Base-by-base conservation (phyloP, 2,888 invertebrate genomes). In the Serrognathus titanus region DNA sequence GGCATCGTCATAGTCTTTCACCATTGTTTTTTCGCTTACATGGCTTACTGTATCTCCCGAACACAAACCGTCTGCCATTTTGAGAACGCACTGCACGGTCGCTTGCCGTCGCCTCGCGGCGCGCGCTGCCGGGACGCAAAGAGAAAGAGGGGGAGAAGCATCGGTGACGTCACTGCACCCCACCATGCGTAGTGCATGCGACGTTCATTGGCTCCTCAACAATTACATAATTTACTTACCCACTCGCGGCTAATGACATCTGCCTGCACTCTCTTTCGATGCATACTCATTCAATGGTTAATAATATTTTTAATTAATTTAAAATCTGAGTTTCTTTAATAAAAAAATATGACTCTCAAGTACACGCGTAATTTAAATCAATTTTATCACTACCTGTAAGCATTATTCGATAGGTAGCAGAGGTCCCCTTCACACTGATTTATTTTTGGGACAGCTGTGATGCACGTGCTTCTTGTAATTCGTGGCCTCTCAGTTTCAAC, bases 61-160 rank as follows among this genome's bases (percentile, higher is more conserved):
- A 80, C 82, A 82, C 84, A 84, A 83, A 84, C 86, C 85, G 86
- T 88, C 89, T 87, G 88, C 89, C 89, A 88, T 89, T 85, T 88
- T 88, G 87, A 83, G 73, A 84, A 85, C 85, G 82, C 85, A 82
- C 84, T 83, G 82, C 78, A 81, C 48, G 57, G 45, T 58, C 46
- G 58, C 61, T 59, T 51, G 53, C 31, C 31, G 50, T 36, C 40
- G 51, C 48, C 49, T 43, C 55, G 48, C 48, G 36, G 48, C 53
- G 62, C 64, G 63, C 69, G 63, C 60, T 53, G 57, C 79, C 69
- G 48, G 55, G 48, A 48, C 41, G 48, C 53, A 60, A 63, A 63
- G 63, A 65, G 68, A 64, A 67, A 68, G 63, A 58, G 31, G 49
- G 39, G 48, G 36, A 48, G 55, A 50, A 51, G 47, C 52, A 66